Percentiles rank a stretch among this genome's conserved stretches.
phyloP scores from a whole-genome alignment of 2,888 invertebrate genomes.

The Rhimphoctona megacephalus region DNA sequence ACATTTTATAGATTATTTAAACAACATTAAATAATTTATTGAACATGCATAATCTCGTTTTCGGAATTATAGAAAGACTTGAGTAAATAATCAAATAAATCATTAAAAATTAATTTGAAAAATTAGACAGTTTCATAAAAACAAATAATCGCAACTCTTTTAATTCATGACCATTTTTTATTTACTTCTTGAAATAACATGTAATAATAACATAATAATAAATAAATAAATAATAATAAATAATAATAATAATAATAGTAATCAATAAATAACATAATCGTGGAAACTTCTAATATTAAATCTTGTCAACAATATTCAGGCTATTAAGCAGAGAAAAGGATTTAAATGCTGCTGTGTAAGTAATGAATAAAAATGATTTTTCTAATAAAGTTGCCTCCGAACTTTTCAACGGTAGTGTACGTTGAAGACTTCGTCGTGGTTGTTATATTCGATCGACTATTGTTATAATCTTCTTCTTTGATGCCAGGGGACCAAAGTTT shows the following conservation, averaged over 20 bases:
- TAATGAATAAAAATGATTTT: not conserved
- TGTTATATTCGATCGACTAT: conserved; percentile 28
- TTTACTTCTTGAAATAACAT: too few species aligned
- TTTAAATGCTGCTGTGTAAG: not conserved
- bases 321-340: too few species aligned
- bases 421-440: not conserved
- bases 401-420: not conserved
- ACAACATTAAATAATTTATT: not conserved
- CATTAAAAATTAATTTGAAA: too few species aligned
- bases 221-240: too few species aligned
- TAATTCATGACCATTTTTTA: too few species aligned
- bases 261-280: too few species aligned
- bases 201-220: too few species aligned
- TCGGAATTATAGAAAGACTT: not conserved
- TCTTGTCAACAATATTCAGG: not conserved
- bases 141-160: too few species aligned
- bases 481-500: conserved; percentile 1
- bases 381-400: not conserved
- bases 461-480: conserved; percentile 14
- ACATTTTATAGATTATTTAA: not conserved
- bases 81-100: too few species aligned
- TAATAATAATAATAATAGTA: too few species aligned
- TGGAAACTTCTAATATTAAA: not conserved
- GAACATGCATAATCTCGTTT: not conserved
- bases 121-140: too few species aligned